These are phyloP conservation scores for Numida meleagris DNA, from an alignment of 2,113 vertebrate species.

Conservation along the genomic window DNA sequence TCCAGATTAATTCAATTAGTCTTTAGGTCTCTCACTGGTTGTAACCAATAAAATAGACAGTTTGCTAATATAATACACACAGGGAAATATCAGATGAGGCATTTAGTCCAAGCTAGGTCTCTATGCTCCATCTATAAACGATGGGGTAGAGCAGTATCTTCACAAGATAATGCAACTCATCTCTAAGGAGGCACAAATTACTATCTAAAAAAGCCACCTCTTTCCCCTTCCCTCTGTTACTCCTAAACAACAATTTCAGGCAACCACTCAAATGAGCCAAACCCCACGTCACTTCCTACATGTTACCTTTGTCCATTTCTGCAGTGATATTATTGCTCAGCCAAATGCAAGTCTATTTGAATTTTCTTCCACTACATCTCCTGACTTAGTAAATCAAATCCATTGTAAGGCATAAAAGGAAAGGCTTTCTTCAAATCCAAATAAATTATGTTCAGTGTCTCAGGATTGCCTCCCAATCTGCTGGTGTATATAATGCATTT, in stretches of 20 bases:
- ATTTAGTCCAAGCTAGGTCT: neutral
- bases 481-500: slow-evolving; percentile 68
- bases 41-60: neutral
- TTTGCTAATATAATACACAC: neutral
- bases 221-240: neutral
- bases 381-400: slow-evolving; percentile 64
- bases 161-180: neutral
- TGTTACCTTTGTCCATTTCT: neutral
- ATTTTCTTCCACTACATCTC: slow-evolving; percentile 30
- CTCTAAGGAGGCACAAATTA: neutral
- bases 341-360: slow-evolving; percentile 24
- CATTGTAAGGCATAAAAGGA: slow-evolving; percentile 66
- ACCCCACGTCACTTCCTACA: neutral
- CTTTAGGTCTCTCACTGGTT: neutral
- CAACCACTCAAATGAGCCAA: neutral
- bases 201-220: neutral
- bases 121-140: neutral
- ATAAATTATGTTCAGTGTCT: slow-evolving; percentile 63
- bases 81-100: neutral
- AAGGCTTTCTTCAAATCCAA: slow-evolving; percentile 67
- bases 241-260: neutral
- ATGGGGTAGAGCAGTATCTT: neutral
- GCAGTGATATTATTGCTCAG: neutral
- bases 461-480: slow-evolving; percentile 70
- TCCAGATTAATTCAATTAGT: neutral